Base-by-base conservation (phyloP, 2,797 vertebrate genomes). In the Toxotes lorentzi region DNA sequence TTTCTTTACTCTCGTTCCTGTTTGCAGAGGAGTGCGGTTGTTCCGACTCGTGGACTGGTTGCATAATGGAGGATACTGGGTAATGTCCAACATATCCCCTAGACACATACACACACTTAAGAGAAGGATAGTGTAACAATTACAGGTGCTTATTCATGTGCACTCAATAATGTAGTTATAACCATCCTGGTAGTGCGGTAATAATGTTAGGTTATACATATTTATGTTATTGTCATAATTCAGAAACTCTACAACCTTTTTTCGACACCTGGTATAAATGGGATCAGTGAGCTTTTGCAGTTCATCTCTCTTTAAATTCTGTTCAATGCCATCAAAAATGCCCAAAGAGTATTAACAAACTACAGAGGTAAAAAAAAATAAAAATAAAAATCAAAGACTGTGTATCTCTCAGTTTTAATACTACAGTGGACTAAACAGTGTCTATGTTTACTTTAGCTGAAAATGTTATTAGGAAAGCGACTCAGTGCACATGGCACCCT, bases 1-100 rank as follows among this genome's bases (percentile, higher is more conserved):
- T 54, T 38, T 64, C 54, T 74, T 4, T 41, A 23, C 41, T 74
- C 24, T 57, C n/a, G 56, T 58, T 54, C 74, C 38, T 75, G 19
- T 73, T 92, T 88, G 87, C 92, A 97, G 96, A 96, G 96, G 98
- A 98, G 91, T 99, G 98, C 86, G 96, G 97, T 83, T 99, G 98
- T 91, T 88, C 91, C 82, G 97, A 97, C 78, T 95, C 95, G 45
- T 99, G 97, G 97, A 94, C 92, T 41, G 98, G 98, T 88, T 99
- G 98, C 95, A 97, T 99, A 88, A 99, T 99, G 98, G 98, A 99
- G 86, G 98, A 99, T 91, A 98, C 97, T 0, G 98, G 98, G 98
- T 99, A 96, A 93, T 86, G 32, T 79, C 48, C 48, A 69, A 50
- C 57, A 77, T 32, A 62, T 34, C 24, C 48, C 45, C 23, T 11